Base-by-base conservation (phyloP, 2,888 invertebrate genomes). In the Pristionchus entomophagus region DNA sequence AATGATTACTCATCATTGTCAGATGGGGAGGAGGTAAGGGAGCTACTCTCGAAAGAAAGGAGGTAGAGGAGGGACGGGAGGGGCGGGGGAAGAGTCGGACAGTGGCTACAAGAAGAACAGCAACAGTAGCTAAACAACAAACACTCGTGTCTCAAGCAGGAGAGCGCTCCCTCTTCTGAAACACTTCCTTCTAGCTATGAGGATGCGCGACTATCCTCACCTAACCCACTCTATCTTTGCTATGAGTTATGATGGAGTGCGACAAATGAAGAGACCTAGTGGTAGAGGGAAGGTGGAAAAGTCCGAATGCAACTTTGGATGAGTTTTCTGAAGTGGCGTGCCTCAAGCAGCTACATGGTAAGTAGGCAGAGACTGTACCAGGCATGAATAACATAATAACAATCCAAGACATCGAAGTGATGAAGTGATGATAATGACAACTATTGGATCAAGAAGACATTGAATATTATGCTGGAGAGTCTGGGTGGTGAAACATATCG, bases 321-420 rank as follows among this genome's bases (percentile, higher is more conserved):
- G n/a, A 65, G 65, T 65, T 65, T 65, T 65, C 35, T 65, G 65
- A 65, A 65, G 65, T 35, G 65, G 0, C n/a, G n/a, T n/a, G n/a
- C n/a, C n/a, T n/a, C n/a, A 32, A 38, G 65, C 38, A 29, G 59
- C 26, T 59, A 59, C 26, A 29, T 59, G 59, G 29, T 6, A n/a
- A n/a, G n/a, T 10, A 59, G 59, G 29, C 59, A 26, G n/a, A 6
- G 53, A n/a, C 56, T 2, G 26, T 56, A 26, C 26, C 59, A 17
- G 32, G 32, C 29, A 59, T n/a, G n/a, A n/a, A 59, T 59, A 59
- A 59, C 59, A 59, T 59, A 59, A 59, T 59, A 59, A 0, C n/a
- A n/a, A n/a, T n/a, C n/a, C n/a, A n/a, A n/a, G n/a, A n/a, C n/a
- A n/a, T n/a, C n/a, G n/a, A n/a, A n/a, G n/a, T n/a, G n/a, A n/a